Evolutionary conservation across 2,888 invertebrate genomes (phyloP), one percentile per base, ranked within the genome.

Genomic region (Phyllotreta cruciferae): DNA sequence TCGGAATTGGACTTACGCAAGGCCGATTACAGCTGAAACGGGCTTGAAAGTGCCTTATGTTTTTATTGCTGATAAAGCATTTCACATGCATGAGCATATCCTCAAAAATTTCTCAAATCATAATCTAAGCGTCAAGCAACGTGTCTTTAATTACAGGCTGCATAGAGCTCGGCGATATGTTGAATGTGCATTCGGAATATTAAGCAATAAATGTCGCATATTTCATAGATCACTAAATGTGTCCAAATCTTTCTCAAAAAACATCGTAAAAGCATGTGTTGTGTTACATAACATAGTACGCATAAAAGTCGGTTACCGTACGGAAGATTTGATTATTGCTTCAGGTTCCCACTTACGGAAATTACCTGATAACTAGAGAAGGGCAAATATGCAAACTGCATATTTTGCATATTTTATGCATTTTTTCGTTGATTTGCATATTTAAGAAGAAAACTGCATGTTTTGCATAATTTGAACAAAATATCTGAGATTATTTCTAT

Each of bases 31-130:
- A 45, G 49, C 11, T 0, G n/a, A 47, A 24, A 11, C n/a, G 13
- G 11, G 56, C 44, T 13, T 52, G 57, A 36, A 41, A 45, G n/a
- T 60, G 14, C 56, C 56, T 8, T 50, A 60, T 56, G 47, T 67
- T 60, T 57, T 68, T 9, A 41, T 66, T 9, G 68, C 37, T 8
- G 66, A 66, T 58, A 60, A 54, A 52, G 66, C 64, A 9, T 64
- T 67, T 60, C 62, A 57, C n/a, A 56, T 62, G 10, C 53, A 38
- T 35, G 67, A 36, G 13, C 63, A 35, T 53, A 64, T 56, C 9
- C 61, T 41, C 68, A 62, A n/a, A 64, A 66, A n/a, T n/a, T n/a
- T n/a, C 50, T 37, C 54, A 35, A 44, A 55, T 38, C 62, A 49
- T 8, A 44, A 49, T 50, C 47, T 64, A 34, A 34, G 49, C 10